A percentile compares a stretch with the other conserved stretches of the same genome.
These are phyloP conservation scores for Lypha dubia DNA, from an alignment of 2,888 invertebrate species.

Conservation along the genomic window DNA sequence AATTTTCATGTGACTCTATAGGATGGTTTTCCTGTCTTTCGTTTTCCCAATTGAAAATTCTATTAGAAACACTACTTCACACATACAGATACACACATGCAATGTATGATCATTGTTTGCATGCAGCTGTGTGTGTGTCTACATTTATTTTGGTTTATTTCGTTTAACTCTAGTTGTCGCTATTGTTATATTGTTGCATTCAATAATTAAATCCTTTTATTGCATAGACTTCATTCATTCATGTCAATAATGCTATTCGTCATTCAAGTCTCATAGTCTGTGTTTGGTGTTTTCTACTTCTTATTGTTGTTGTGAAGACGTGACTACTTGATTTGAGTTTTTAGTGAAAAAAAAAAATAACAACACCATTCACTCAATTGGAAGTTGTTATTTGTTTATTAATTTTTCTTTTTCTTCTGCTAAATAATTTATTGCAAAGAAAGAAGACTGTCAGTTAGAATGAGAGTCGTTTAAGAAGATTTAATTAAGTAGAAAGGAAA, in stretches of 20 bases:
- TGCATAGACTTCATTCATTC: slow-evolving; percentile 61
- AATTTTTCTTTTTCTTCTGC: slow-evolving; percentile 2
- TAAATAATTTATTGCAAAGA: slow-evolving; percentile 32
- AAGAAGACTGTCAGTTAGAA: slow-evolving; percentile 34
- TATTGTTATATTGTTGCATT: slow-evolving; percentile 68
- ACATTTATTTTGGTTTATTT: not conserved
- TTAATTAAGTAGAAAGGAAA: slow-evolving; percentile 63
- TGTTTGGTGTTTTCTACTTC: slow-evolving; percentile 1
- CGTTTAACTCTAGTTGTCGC: slow-evolving; percentile 40
- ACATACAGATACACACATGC: not conserved
- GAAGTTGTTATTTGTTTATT: slow-evolving; percentile 47
- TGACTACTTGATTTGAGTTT: slow-evolving; percentile 43
- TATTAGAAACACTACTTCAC: slow-evolving; percentile 1
- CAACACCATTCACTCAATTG: slow-evolving; percentile 52
- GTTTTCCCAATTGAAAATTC: slow-evolving; percentile 54
- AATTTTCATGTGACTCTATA: slow-evolving; percentile 16
- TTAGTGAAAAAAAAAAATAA: slow-evolving; percentile 26
- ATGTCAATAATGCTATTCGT: slow-evolving; percentile 62
- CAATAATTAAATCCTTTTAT: slow-evolving; percentile 72
- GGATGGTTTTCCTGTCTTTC: slow-evolving; percentile 60
- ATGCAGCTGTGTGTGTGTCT: not conserved
- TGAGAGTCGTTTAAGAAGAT: slow-evolving; percentile 42
- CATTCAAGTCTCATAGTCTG: slow-evolving; percentile 55
- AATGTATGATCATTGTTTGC: not conserved
- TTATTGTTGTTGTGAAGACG: slow-evolving; percentile 35